Base-by-base conservation (phyloP, 2,888 invertebrate genomes). In the Agonopterix alstromeriana region DNA sequence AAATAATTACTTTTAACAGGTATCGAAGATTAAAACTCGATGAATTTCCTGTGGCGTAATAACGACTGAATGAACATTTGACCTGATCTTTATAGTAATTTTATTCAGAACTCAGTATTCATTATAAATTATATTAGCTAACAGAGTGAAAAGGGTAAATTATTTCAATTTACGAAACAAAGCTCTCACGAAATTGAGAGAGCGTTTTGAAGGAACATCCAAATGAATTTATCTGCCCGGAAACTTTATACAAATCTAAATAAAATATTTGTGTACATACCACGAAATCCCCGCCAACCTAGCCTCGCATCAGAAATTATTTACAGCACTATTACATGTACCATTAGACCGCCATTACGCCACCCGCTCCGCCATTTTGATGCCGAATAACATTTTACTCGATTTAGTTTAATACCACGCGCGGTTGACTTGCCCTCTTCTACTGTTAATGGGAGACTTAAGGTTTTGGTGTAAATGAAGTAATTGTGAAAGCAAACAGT, bases 291-390 rank as follows among this genome's bases (percentile, higher is more conserved):
- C 36, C 11, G 10, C 44, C 8, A 10, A 2, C 36, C 12, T 14
- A n/a, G 14, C 5, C 10, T 45, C 14, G n/a, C 17, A 40, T 40
- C 45, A 12, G 10, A 46, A 38, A 40, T 46, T 46, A 75, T 74
- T 74, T 65, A 72, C 67, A 65, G 57, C 63, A 71, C 70, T 72
- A 73, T 78, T 72, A 79, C 70, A 77, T 65, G 67, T 65, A 57
- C 75, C 73, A 79, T 80, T 78, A 76, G 61, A 54, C 62, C 55
- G 61, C 65, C 69, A 76, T 75, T 72, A 65, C 63, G 67, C 56
- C 58, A 53, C 58, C 59, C 54, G 55, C 58, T 61, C 55, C 63
- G 70, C 71, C 74, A 74, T 77, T 70, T 75, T 72, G 69, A 64
- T 66, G 70, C 58, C 55, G 65, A 70, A 73, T 76, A 73, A 71